Base-by-base conservation (phyloP, 2,113 vertebrate genomes). In the Pygoscelis adeliae region DNA sequence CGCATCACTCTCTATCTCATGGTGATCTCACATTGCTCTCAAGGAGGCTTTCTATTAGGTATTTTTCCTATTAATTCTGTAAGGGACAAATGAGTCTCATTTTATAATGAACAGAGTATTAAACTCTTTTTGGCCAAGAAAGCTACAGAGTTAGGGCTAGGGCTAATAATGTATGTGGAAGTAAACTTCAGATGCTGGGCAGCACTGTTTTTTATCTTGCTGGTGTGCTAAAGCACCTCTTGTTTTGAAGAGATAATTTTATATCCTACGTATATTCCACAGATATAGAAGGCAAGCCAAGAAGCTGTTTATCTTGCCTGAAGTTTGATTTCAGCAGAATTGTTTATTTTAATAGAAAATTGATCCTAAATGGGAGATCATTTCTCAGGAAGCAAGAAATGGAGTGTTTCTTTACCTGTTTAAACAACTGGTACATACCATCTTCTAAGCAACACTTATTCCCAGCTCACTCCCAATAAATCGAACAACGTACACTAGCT, bases 271-370 rank as follows among this genome's bases (percentile, higher is more conserved):
- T 52, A 21, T 88, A 86, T 46, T 86, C 22, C 18, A 66, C 26
- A 58, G 53, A 49, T 42, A 46, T 13, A 87, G 49, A 80, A 92
- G 26, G 21, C 15, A 86, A 86, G 26, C 55, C 46, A 89, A 65
- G 21, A 85, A 65, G 13, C 30, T 53, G 3, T 42, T 91, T 79
- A 15, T 80, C 49, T 93, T 67, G 25, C 49, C 46, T 77, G 78
- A 90, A 83, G 29, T 70, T 90, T 86, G 29, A 56, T 56, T 83
- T 95, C 30, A 46, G 36, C 38, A 32, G 10, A 80, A 69, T 42
- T 65, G 25, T 69, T 93, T 90, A 69, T 90, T 95, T 93, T 87
- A 80, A 52, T 47, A 80, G 58, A 88, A 95, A 88, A 80, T 53
- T 82, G 44, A 69, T 87, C 67, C 36, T 61, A 80, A 65, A 67